phyloP scores from a whole-genome alignment of 1,140 invertebrate genomes.

The Pachypeltis micranthus region DNA sequence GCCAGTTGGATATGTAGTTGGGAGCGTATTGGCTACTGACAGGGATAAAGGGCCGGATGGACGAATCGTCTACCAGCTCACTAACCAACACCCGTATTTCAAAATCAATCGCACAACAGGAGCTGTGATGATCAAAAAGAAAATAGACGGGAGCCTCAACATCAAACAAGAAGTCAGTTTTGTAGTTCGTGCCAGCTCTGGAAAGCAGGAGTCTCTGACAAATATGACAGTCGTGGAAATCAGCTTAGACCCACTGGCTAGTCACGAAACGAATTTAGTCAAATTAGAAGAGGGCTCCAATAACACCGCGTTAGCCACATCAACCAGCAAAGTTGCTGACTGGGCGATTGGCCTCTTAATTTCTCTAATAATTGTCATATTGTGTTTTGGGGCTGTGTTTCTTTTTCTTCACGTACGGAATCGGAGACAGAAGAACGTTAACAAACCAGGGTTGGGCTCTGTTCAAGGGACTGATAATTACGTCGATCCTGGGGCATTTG shows the following conservation, averaged over 20 bases:
- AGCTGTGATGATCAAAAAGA: conserved; percentile 67
- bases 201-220: conserved; percentile 67
- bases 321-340: conserved; percentile 57
- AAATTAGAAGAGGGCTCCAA: conserved; percentile 36
- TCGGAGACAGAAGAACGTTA: conserved; percentile 63
- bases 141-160: conserved; percentile 47
- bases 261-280: conserved; percentile 44
- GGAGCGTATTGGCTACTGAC: conserved; percentile 78
- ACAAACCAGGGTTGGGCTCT: conserved; percentile 59
- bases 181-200: conserved; percentile 75
- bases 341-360: conserved; percentile 80
- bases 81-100: conserved; percentile 72
- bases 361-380: conserved; percentile 62
- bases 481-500: conserved; percentile 71
- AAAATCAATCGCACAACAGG: conserved; percentile 85
- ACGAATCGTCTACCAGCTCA: conserved; percentile 75
- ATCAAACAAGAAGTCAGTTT: conserved; percentile 59
- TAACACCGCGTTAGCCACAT: conserved; percentile 40
- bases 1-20: conserved; percentile 65
- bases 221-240: conserved; percentile 80
- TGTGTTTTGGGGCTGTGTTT: conserved; percentile 68
- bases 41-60: conserved; percentile 84
- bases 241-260: conserved; percentile 54
- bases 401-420: conserved; percentile 74
- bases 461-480: conserved; percentile 50